A percentile compares a stretch with the other conserved stretches of the same genome.
phyloP scores from a whole-genome alignment of 2,797 vertebrate species.

The Danio albolineatus region DNA sequence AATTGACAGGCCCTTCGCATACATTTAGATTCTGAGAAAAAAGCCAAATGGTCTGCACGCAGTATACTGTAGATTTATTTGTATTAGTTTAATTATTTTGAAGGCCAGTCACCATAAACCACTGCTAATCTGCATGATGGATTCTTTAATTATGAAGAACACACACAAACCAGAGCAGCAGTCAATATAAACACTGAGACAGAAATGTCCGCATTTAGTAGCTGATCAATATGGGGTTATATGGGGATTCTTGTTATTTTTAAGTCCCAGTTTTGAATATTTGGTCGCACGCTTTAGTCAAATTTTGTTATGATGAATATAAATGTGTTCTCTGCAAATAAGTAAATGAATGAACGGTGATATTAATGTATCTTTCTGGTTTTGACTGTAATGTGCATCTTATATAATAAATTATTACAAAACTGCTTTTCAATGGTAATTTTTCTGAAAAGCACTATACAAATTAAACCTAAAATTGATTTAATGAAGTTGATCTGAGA shows the following conservation, averaged over 20 bases:
- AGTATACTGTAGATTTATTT: slow-evolving; percentile 6
- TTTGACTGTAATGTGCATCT: too few relatives aligned
- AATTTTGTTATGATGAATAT: neutral
- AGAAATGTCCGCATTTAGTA: neutral
- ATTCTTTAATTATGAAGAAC: neutral
- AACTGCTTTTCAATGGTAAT: too few relatives aligned
- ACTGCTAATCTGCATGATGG: slow-evolving; percentile 14
- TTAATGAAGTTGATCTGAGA: too few relatives aligned
- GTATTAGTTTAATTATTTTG: neutral
- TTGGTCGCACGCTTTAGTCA: neutral
- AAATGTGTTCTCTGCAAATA: neutral
- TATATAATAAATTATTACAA: too few relatives aligned
- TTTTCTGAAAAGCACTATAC: too few relatives aligned
- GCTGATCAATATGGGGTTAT: neutral
- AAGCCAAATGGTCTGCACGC: neutral
- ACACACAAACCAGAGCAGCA: neutral
- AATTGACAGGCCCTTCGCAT: slow-evolving; percentile 37
- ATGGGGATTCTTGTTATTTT: neutral
- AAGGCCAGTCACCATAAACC: neutral
- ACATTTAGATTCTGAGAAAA: slow-evolving; percentile 12
- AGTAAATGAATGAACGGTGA: too few relatives aligned
- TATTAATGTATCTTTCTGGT: too few relatives aligned
- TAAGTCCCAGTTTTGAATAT: neutral
- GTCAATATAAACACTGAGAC: neutral
- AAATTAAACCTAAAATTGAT: too few relatives aligned